Evolutionary conservation across 2,888 invertebrate genomes (phyloP).

Genomic region (Anagyrus pseudococci): DNA sequence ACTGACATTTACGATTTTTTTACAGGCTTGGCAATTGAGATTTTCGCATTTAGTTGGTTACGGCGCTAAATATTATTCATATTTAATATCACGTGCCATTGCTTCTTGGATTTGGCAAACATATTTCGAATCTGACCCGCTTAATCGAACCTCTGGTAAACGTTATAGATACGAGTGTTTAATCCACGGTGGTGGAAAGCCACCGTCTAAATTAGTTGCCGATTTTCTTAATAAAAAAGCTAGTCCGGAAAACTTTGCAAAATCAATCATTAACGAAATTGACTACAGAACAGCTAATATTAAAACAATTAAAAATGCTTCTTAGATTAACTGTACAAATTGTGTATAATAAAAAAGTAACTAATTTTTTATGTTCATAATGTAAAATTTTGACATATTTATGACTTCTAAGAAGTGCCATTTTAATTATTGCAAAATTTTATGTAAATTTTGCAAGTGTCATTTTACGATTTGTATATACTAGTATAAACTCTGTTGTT

Average conservation of each 20-base stretch:
- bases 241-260: conserved; percentile 78
- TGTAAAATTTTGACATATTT: no score
- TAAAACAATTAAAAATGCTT: no score
- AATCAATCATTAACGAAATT: conserved; percentile 79
- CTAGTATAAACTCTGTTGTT: no score
- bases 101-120: conserved; percentile 93
- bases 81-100: conserved; percentile 91
- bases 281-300: conserved; percentile 67
- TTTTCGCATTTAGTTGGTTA: conserved; percentile 98
- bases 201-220: conserved; percentile 78
- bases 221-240: conserved; percentile 81
- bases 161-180: conserved; percentile 79
- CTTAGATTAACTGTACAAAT: no score
- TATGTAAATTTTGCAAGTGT: no score
- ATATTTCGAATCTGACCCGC: conserved; percentile 81
- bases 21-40: conserved; percentile 90
- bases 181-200: conserved; percentile 86
- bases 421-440: no score
- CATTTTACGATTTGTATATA: no score
- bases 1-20: conserved; percentile 5
- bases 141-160: conserved; percentile 79
- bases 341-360: no score
- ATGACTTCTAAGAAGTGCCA: no score
- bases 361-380: no score
- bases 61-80: conserved; percentile 98